These are phyloP conservation scores for Epistrophella euchroma DNA, from an alignment of 2,888 invertebrate genomes.

Conservation along the genomic window DNA sequence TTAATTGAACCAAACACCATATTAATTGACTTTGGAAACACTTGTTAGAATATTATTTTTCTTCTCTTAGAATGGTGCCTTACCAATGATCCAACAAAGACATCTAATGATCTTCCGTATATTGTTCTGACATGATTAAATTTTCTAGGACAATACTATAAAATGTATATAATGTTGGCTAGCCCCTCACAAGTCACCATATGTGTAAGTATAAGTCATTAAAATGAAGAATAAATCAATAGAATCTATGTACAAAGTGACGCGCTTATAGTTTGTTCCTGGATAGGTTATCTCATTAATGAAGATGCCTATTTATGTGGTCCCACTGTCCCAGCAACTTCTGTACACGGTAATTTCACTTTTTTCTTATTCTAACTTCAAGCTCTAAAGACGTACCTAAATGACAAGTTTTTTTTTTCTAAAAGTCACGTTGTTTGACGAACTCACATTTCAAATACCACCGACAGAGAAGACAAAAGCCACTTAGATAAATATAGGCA, in stretches of 20 bases:
- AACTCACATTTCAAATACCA: slow-evolving; percentile 45
- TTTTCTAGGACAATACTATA: slow-evolving; percentile 19
- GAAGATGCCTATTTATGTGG: slow-evolving; percentile 29
- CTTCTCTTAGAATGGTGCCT: neutral
- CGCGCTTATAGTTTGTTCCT: slow-evolving; percentile 27
- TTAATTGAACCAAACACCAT: slow-evolving; percentile 11
- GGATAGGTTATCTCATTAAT: slow-evolving; percentile 47
- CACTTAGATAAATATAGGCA: slow-evolving; percentile 26
- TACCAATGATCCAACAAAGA: neutral
- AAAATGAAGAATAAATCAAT: slow-evolving; percentile 23
- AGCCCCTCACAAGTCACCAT: neutral
- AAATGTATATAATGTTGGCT: neutral
- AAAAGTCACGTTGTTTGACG: slow-evolving; percentile 38
- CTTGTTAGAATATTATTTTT: neutral
- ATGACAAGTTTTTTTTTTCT: slow-evolving; percentile 49
- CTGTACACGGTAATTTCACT: slow-evolving; percentile 70
- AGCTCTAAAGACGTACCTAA: slow-evolving; percentile 5
- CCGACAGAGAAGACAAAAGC: slow-evolving; percentile 27
- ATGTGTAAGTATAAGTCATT: neutral
- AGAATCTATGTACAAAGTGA: neutral
- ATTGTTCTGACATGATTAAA: neutral
- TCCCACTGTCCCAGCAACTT: too few relatives aligned
- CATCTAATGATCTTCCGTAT: neutral
- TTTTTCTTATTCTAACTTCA: slow-evolving; percentile 31
- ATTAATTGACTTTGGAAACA: neutral